Percentiles rank a stretch among this genome's conserved stretches.
Conservation (phyloP, 37 sponge, comb jelly and placozoan species). For the Beroe ovata region DNA sequence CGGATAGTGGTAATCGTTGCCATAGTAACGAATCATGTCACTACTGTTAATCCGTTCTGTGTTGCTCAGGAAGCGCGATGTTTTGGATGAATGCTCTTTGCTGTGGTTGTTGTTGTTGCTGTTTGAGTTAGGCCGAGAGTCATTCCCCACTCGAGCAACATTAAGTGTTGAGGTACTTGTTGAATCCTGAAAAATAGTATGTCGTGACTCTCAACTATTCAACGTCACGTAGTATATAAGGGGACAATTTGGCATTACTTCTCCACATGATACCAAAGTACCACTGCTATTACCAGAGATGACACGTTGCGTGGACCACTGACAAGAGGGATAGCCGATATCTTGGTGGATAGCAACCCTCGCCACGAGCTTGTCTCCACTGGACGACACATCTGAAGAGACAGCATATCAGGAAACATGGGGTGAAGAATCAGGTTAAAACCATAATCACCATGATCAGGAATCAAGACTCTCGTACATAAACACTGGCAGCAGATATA, state of each 20-base stretch:
- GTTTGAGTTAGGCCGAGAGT: background rate
- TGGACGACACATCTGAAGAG: slow-evolving; percentile 36
- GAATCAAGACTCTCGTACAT: no score
- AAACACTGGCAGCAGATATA: no score
- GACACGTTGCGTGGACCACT: slow-evolving; percentile 18
- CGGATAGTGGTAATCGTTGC: background rate
- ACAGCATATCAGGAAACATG: no score
- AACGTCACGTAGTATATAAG: background rate
- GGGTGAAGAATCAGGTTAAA: no score
- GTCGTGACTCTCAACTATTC: no score
- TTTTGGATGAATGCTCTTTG: no score
- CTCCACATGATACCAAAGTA: no score
- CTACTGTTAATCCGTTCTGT: background rate
- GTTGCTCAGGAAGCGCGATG: background rate
- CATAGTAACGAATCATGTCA: slow-evolving; percentile 6
- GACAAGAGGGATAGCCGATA: slow-evolving; percentile 54
- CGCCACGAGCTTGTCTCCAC: slow-evolving; percentile 17
- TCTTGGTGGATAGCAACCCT: slow-evolving; percentile 5
- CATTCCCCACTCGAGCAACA: slow-evolving; percentile 20
- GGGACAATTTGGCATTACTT: no score
- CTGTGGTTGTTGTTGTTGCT: background rate
- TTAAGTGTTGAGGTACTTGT: slow-evolving; percentile 54
- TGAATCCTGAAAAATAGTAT: slow-evolving; percentile 39
- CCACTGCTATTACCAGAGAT: background rate
- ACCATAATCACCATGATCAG: no score